These are phyloP conservation scores for Diorhabda carinulata DNA, from an alignment of 1,140 invertebrate species.

Conservation along the genomic window DNA sequence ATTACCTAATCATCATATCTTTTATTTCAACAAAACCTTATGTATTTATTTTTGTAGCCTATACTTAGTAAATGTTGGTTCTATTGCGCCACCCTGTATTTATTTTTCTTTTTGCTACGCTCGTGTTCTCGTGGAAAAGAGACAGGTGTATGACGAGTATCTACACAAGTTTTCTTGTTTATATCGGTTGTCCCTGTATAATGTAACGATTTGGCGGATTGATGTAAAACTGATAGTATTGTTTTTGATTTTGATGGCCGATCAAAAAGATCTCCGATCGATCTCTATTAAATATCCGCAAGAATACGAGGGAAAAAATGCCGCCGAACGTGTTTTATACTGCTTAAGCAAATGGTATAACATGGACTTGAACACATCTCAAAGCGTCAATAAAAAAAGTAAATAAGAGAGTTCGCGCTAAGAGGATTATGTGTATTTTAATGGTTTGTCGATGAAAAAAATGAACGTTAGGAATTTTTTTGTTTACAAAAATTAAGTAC, in stretches of 20 bases:
- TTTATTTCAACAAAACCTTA: too few relatives aligned
- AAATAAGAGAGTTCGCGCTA: background rate
- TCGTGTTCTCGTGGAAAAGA: slow-evolving; percentile 6
- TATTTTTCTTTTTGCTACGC: too few relatives aligned
- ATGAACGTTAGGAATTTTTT: background rate
- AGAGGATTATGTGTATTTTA: background rate
- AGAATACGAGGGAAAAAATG: background rate
- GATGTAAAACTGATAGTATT: slow-evolving; percentile 33
- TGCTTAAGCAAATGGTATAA: slow-evolving; percentile 20
- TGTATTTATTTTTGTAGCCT: too few relatives aligned
- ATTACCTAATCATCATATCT: too few relatives aligned
- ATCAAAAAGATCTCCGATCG: background rate
- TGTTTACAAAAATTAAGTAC: background rate
- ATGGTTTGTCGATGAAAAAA: too few relatives aligned
- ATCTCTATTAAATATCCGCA: slow-evolving; percentile 18
- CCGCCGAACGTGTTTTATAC: slow-evolving; percentile 17
- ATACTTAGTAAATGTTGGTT: too few relatives aligned
- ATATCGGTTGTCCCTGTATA: slow-evolving; percentile 28
- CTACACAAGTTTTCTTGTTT: slow-evolving; percentile 25
- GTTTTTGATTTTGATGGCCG: slow-evolving; percentile 24
- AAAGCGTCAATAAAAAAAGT: slow-evolving; percentile 8
- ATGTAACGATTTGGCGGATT: slow-evolving; percentile 28
- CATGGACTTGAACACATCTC: slow-evolving; percentile 11
- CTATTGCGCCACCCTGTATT: too few relatives aligned
- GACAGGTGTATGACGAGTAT: slow-evolving; percentile 24